phyloP scores from a whole-genome alignment of 2,888 invertebrate genomes.

The Dynastes hyllus region DNA sequence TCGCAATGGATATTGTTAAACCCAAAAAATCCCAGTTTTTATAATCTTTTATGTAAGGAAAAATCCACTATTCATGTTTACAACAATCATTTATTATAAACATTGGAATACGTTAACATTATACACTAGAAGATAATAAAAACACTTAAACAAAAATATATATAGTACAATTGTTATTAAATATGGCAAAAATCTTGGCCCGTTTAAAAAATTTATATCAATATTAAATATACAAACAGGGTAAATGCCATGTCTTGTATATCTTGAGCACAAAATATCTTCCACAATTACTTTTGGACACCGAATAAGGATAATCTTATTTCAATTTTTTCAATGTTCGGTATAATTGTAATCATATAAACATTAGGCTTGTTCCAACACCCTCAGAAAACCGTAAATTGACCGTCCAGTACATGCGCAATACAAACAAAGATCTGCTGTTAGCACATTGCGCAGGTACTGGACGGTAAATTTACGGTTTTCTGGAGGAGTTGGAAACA shows the following conservation, averaged over 20 bases:
- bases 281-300: constrained; percentile 37
- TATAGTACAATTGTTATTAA: constrained; percentile 30
- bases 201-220: constrained; percentile 30
- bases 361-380: too few relatives aligned
- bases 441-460: too few relatives aligned
- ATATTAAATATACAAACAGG: constrained; percentile 15
- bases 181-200: constrained; percentile 51
- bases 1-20: too few relatives aligned
- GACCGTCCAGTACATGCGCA: too few relatives aligned
- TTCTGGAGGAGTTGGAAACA: too few relatives aligned
- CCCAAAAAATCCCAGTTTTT: too few relatives aligned
- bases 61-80: constrained; percentile 17
- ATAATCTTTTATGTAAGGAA: too few relatives aligned
- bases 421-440: too few relatives aligned
- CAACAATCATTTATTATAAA: constrained; percentile 52
- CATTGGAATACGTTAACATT: constrained; percentile 52
- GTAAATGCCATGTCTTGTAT: constrained; percentile 1
- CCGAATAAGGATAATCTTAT: neutral
- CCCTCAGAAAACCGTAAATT: too few relatives aligned
- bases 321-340: too few relatives aligned
- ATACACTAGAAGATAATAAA: constrained; percentile 48
- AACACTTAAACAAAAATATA: constrained; percentile 50
- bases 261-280: constrained; percentile 46
- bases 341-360: too few relatives aligned
- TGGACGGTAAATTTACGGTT: too few relatives aligned